Percentiles rank a stretch among this genome's conserved stretches.
These are phyloP conservation scores for Hyposoter didymator DNA, from an alignment of 2,888 invertebrate species.

Conservation along the genomic window DNA sequence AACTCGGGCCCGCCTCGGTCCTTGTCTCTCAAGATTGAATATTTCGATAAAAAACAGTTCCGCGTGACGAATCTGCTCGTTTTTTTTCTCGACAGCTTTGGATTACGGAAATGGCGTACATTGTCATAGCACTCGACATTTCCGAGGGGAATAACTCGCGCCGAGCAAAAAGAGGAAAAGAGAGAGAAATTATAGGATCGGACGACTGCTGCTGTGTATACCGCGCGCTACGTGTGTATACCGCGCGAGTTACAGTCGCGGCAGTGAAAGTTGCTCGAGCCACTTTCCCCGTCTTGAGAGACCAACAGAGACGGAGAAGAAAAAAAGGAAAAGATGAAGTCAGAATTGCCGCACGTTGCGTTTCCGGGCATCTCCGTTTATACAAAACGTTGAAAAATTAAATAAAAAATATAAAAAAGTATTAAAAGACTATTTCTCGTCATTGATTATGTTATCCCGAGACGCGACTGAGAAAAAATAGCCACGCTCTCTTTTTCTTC, in stretches of 20 bases:
- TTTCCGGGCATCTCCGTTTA: constrained; percentile 38
- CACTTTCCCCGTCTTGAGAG: constrained; percentile 82
- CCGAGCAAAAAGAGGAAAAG: constrained; percentile 6
- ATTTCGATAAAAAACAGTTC: background rate
- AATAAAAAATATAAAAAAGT: background rate
- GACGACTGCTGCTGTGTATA: constrained; percentile 20
- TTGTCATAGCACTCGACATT: background rate
- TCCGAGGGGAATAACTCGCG: constrained; percentile 16
- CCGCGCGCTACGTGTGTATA: constrained; percentile 38
- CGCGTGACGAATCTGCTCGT: background rate
- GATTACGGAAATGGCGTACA: constrained; percentile 41
- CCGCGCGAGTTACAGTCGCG: constrained; percentile 57
- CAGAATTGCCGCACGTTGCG: constrained; percentile 30
- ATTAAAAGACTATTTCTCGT: constrained; percentile 1
- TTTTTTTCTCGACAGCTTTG: constrained; percentile 2
- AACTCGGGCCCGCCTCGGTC: no score
- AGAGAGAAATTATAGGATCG: constrained; percentile 27
- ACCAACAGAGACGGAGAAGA: constrained; percentile 47
- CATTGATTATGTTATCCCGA: constrained; percentile 18
- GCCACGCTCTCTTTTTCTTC: background rate
- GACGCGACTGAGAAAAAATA: background rate
- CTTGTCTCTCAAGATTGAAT: no score
- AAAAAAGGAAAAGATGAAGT: constrained; percentile 26
- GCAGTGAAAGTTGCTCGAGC: constrained; percentile 83
- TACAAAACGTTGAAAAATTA: background rate